These are phyloP conservation scores for Sycophila texana DNA, from an alignment of 2,888 invertebrate species.

Conservation along the genomic window DNA sequence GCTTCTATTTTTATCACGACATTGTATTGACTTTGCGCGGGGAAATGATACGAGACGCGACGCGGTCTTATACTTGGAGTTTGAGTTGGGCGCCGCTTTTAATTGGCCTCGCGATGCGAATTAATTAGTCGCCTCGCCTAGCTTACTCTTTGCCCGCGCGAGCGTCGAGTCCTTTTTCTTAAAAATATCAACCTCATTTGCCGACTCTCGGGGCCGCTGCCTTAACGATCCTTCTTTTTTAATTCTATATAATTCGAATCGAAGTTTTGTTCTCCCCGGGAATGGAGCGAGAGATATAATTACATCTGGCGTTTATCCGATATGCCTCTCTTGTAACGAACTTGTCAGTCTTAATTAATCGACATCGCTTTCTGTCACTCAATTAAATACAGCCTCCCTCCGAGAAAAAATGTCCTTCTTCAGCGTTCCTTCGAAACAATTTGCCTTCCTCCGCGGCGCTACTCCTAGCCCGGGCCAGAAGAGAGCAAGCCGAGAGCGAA, in stretches of 20 bases:
- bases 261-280: background rate
- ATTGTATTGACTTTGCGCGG: constrained; percentile 19
- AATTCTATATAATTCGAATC: background rate
- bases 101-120: constrained; percentile 33
- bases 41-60: background rate
- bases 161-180: background rate
- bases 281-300: background rate
- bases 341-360: background rate
- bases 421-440: constrained; percentile 18
- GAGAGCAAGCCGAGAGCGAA: constrained; percentile 28
- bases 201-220: too few species aligned
- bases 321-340: too few species aligned
- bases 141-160: background rate
- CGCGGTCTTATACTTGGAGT: background rate
- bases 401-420: constrained; percentile 17
- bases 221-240: too few species aligned
- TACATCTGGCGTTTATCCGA: too few species aligned
- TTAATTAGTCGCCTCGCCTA: constrained; percentile 28
- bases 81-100: constrained; percentile 1
- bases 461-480: background rate
- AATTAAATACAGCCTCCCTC: background rate
- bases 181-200: background rate
- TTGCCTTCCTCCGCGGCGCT: background rate
- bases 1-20: background rate
- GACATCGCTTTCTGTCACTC: background rate